These are phyloP conservation scores for Picus viridis DNA, from an alignment of 2,797 vertebrate genomes.

Conservation along the genomic window DNA sequence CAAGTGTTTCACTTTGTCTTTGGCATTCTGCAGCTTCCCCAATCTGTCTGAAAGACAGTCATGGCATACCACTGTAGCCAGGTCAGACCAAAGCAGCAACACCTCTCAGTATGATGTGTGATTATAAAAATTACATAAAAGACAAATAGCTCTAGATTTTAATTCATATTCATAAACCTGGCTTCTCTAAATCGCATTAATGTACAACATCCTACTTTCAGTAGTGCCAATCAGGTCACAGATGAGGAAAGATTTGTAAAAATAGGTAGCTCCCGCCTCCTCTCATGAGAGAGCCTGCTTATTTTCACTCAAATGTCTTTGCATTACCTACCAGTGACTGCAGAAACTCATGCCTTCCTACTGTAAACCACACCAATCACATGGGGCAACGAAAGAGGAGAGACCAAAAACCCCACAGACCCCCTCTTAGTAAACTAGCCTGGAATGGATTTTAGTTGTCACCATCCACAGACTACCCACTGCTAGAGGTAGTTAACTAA, in stretches of 20 bases:
- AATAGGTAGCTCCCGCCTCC: neutral
- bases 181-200: neutral
- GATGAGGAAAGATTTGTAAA: neutral
- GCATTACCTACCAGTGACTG: neutral
- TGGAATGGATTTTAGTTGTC: neutral
- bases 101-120: neutral
- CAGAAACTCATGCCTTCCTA: constrained; percentile 30
- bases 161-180: neutral
- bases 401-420: neutral
- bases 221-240: neutral
- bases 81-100: neutral
- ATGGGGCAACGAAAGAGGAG: neutral
- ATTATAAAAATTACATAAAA: neutral
- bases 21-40: neutral
- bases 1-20: neutral
- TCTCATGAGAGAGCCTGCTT: neutral
- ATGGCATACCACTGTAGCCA: neutral
- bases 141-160: neutral
- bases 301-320: constrained; percentile 7
- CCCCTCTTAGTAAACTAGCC: neutral
- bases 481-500: neutral
- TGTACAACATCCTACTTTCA: neutral
- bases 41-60: neutral
- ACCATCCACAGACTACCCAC: neutral
- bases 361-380: constrained; percentile 19